These are phyloP conservation scores for Mythimna impura DNA, from an alignment of 2,888 invertebrate species.

Conservation along the genomic window DNA sequence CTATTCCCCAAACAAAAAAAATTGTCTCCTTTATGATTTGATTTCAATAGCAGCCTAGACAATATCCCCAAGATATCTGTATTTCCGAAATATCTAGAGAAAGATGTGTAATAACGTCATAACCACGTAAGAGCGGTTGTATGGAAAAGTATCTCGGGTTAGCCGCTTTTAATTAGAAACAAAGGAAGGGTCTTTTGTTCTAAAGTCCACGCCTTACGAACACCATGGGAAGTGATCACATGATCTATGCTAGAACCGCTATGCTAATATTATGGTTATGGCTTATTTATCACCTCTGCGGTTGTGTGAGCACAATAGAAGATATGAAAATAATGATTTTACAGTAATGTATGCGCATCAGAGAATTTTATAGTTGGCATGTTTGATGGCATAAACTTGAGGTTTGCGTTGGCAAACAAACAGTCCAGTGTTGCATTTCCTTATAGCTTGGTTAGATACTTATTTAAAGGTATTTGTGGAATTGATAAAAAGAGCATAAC, in stretches of 20 bases:
- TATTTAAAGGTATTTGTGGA: neutral
- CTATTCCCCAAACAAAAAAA: too few species aligned
- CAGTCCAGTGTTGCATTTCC: neutral
- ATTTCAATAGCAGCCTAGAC: too few species aligned
- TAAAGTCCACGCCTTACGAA: neutral
- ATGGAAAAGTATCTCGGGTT: too few species aligned
- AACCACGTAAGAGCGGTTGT: too few species aligned
- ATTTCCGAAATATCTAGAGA: too few species aligned
- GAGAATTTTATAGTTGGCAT: neutral
- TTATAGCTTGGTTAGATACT: neutral
- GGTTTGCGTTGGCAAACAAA: neutral
- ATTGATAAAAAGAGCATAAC: too few species aligned
- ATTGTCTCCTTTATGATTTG: too few species aligned
- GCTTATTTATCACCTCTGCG: slow-evolving; percentile 9
- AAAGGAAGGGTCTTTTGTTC: slow-evolving; percentile 5
- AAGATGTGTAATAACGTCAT: too few species aligned
- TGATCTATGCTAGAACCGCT: slow-evolving; percentile 28
- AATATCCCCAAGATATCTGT: too few species aligned
- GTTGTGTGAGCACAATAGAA: slow-evolving; percentile 14
- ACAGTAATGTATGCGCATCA: slow-evolving; percentile 20
- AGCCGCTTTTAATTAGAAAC: neutral
- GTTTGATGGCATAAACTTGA: neutral
- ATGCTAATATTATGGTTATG: slow-evolving; percentile 36
- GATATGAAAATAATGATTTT: slow-evolving; percentile 42
- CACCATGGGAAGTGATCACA: slow-evolving; percentile 26